These are phyloP conservation scores for Montipora sp. DNA, from an alignment of 64 coral and sea anemone species.

Conservation along the genomic window DNA sequence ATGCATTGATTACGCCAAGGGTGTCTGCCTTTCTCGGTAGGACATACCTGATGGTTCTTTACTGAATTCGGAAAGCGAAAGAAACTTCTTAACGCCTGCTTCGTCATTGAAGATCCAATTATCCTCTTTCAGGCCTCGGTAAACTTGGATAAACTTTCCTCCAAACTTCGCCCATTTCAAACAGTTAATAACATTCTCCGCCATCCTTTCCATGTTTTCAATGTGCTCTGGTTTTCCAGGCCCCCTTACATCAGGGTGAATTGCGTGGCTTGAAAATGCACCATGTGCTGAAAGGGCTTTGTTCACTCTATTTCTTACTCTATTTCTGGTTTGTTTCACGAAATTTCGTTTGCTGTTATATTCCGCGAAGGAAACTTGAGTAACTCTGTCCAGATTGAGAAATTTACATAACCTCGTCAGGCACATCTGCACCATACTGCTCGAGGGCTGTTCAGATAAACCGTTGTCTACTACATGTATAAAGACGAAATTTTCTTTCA, in stretches of 20 bases:
- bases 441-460: slow-evolving; percentile 55
- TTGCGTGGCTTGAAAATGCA: slow-evolving; percentile 56
- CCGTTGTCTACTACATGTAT: slow-evolving; percentile 48
- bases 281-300: slow-evolving; percentile 60
- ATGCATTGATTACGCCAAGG: slow-evolving; percentile 16
- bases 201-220: slow-evolving; percentile 69
- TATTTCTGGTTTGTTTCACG: neutral
- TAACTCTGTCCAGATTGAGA: slow-evolving; percentile 39
- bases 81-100: slow-evolving; percentile 11
- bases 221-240: slow-evolving; percentile 37
- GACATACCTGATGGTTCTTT: slow-evolving; percentile 44
- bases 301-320: neutral
- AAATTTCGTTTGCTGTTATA: slow-evolving; percentile 71
- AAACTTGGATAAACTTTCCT: slow-evolving; percentile 22
- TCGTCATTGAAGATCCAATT: slow-evolving; percentile 66
- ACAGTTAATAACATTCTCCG: slow-evolving; percentile 46
- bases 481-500: slow-evolving; percentile 60
- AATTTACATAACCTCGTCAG: slow-evolving; percentile 26
- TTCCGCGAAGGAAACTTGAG: slow-evolving; percentile 66
- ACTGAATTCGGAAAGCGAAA: slow-evolving; percentile 42
- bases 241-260: neutral
- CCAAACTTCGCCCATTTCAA: slow-evolving; percentile 46
- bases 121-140: slow-evolving; percentile 40
- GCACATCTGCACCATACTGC: slow-evolving; percentile 47
- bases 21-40: slow-evolving; percentile 40